Conservation (phyloP, 1,140 invertebrate genomes). For the Anagrus nilaparvatae region DNA sequence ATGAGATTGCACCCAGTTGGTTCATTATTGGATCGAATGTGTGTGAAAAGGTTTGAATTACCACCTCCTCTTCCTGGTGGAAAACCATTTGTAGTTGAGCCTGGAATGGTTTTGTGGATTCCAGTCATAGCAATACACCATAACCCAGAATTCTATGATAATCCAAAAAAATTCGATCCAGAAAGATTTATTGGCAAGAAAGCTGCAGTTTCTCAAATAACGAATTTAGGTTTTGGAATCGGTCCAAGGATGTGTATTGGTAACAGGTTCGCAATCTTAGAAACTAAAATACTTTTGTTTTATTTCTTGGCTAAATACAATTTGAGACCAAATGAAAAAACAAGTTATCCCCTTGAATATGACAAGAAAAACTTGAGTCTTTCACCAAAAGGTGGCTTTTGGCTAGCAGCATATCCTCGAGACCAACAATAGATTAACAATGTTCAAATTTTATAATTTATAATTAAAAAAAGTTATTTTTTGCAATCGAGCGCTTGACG, state of each 20-base stretch:
- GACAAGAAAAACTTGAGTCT: slow-evolving; percentile 12
- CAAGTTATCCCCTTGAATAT: slow-evolving; percentile 19
- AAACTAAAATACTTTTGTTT: slow-evolving; percentile 23
- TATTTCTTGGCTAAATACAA: slow-evolving; percentile 21
- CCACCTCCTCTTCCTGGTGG: slow-evolving; percentile 18
- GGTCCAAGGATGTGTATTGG: slow-evolving; percentile 15
- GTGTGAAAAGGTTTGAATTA: slow-evolving; percentile 25
- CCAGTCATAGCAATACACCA: slow-evolving; percentile 38
- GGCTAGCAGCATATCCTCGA: no score
- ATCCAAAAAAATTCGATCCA: slow-evolving; percentile 44
- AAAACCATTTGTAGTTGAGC: slow-evolving; percentile 38
- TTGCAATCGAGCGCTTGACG: no score
- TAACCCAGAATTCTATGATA: slow-evolving; percentile 43
- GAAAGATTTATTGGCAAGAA: slow-evolving; percentile 43
- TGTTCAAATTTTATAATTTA: no score
- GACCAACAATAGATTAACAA: no score
- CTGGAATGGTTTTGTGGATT: slow-evolving; percentile 21
- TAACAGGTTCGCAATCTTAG: slow-evolving; percentile 24
- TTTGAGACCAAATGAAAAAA: slow-evolving; percentile 17
- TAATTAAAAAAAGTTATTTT: no score
- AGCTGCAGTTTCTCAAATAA: neutral
- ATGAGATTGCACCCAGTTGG: slow-evolving; percentile 18
- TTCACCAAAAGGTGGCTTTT: slow-evolving; percentile 21
- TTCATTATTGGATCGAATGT: slow-evolving; percentile 42
- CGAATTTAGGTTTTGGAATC: slow-evolving; percentile 11